These are phyloP conservation scores for Falcaria lacertinaria DNA, from an alignment of 2,888 invertebrate genomes.

Conservation along the genomic window DNA sequence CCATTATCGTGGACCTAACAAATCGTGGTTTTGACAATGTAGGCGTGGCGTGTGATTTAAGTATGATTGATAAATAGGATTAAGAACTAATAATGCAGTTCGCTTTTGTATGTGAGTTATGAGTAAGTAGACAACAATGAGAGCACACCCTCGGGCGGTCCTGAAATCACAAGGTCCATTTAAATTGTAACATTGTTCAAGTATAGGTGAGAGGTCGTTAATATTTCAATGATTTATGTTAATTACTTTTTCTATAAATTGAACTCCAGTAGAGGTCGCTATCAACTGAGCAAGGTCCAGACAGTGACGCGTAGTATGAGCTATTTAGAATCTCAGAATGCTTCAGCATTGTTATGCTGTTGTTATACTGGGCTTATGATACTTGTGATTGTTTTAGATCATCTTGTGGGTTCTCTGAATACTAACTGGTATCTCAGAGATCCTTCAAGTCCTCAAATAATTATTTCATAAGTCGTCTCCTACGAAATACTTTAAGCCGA, in stretches of 20 bases:
- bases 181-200: not conserved
- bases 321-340: too few species aligned
- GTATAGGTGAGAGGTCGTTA: not conserved
- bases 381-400: too few species aligned
- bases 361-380: too few species aligned
- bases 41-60: not conserved
- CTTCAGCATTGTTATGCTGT: too few species aligned
- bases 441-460: too few species aligned
- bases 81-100: not conserved
- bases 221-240: not conserved
- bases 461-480: too few species aligned
- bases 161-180: not conserved
- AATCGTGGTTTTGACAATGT: not conserved
- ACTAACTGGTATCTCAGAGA: too few species aligned
- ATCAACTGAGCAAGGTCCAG: not conserved
- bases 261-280: not conserved
- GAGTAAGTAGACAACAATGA: slow-evolving; percentile 3
- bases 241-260: slow-evolving; percentile 8
- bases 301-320: not conserved
- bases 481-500: too few species aligned
- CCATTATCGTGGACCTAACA: not conserved
- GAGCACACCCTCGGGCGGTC: slow-evolving; percentile 5
- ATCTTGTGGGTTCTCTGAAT: too few species aligned
- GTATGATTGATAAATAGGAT: not conserved
- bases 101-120: not conserved